Conservation (phyloP, 2,113 vertebrate species). For the Cynoglossus semilaevis region DNA sequence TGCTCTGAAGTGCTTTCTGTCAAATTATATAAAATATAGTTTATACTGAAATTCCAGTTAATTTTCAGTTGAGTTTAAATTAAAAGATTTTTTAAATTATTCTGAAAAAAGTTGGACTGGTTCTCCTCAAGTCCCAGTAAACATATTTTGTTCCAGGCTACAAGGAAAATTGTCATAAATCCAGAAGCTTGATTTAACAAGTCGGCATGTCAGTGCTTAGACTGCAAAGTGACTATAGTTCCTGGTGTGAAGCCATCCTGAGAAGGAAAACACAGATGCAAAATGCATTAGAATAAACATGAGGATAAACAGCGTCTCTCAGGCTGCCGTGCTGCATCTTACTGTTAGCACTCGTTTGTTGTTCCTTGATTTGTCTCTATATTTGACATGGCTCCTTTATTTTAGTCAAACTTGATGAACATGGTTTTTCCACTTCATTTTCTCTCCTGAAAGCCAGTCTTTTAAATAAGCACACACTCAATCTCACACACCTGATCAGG, state of each 20-base stretch:
- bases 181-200: constrained; percentile 71
- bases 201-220: constrained; percentile 51
- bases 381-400: neutral
- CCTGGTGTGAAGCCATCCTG: constrained; percentile 21
- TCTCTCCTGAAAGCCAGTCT: constrained; percentile 2
- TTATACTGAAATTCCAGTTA: too few species aligned
- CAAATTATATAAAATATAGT: too few species aligned
- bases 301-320: too few species aligned
- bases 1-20: too few species aligned
- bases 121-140: constrained; percentile 49
- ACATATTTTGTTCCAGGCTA: constrained; percentile 52
- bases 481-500: constrained; percentile 36
- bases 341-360: constrained; percentile 9
- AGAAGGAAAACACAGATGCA: too few species aligned
- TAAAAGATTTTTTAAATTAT: too few species aligned
- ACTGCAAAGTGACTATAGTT: constrained; percentile 32
- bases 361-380: constrained; percentile 2
- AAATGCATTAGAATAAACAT: too few species aligned
- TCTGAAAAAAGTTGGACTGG: constrained; percentile 56
- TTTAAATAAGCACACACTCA: constrained; percentile 6
- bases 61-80: too few species aligned
- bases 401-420: neutral
- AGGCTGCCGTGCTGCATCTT: constrained; percentile 12
- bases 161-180: constrained; percentile 63
- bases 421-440: neutral